These are phyloP conservation scores for Brachyptera risi DNA, from an alignment of 2,888 invertebrate genomes.

Conservation along the genomic window DNA sequence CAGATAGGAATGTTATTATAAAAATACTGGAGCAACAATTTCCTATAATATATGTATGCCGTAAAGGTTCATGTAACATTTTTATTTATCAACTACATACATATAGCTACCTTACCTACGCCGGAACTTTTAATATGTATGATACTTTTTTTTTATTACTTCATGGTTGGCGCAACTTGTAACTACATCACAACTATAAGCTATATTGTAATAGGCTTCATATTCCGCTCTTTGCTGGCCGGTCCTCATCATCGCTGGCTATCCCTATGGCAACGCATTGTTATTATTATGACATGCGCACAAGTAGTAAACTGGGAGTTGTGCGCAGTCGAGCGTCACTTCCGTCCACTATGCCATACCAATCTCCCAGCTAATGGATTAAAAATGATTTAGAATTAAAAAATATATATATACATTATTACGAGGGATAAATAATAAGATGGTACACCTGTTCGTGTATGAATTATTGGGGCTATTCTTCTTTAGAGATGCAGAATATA, in stretches of 20 bases:
- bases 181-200: not conserved
- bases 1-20: slow-evolving; percentile 1
- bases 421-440: no score
- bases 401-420: no score
- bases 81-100: not conserved
- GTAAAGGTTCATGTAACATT: not conserved
- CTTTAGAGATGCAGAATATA: no score
- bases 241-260: no score
- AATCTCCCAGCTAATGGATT: not conserved
- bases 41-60: not conserved
- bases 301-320: not conserved
- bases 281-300: no score
- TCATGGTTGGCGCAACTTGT: not conserved
- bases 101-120: slow-evolving; percentile 11
- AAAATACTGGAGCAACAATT: slow-evolving; percentile 14
- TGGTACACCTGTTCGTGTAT: no score
- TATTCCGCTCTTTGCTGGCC: no score
- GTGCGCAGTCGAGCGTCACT: not conserved
- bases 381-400: not conserved
- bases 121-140: slow-evolving; percentile 19
- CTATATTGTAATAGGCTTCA: not conserved
- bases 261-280: no score
- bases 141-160: slow-evolving; percentile 10
- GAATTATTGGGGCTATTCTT: no score
- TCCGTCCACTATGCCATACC: not conserved